Conservation (phyloP, 2,888 invertebrate genomes). For the Pilophorus perplexus region DNA sequence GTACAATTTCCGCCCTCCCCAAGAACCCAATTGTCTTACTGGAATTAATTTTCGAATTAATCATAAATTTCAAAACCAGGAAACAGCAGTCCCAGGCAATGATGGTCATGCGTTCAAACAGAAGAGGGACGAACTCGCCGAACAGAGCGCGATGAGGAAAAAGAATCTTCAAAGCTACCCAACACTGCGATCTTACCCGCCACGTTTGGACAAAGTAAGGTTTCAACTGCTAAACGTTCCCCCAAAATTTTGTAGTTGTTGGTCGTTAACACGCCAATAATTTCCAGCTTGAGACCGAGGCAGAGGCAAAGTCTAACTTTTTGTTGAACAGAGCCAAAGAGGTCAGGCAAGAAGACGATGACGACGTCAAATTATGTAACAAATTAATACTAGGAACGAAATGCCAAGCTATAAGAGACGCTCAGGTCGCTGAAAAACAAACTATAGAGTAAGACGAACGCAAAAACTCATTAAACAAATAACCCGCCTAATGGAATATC, state of each 20-base stretch:
- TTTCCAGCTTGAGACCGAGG: conserved; percentile 56
- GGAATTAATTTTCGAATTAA: too few relatives aligned
- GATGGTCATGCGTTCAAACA: conserved; percentile 12
- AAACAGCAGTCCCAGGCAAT: too few relatives aligned
- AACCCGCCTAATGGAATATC: too few relatives aligned
- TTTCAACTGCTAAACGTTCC: not conserved
- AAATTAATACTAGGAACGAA: conserved; percentile 77
- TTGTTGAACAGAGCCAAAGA: conserved; percentile 57
- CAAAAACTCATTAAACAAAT: too few relatives aligned
- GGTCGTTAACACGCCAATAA: not conserved
- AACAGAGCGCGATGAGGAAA: conserved; percentile 61
- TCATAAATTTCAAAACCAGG: not conserved
- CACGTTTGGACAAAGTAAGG: conserved; percentile 23
- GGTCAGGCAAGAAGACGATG: conserved; percentile 60
- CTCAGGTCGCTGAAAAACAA: conserved; percentile 68
- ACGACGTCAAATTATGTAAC: conserved; percentile 70
- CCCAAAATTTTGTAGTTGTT: not conserved
- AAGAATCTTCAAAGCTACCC: conserved; percentile 54
- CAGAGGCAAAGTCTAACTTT: conserved; percentile 55
- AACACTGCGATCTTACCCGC: conserved; percentile 3
- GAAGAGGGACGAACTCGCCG: conserved; percentile 55
- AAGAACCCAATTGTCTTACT: too few relatives aligned
- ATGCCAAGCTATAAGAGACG: conserved; percentile 79
- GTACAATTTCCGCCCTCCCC: too few relatives aligned
- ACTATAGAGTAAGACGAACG: conserved; percentile 51